phyloP scores from a whole-genome alignment of 2,888 invertebrate genomes.

The Dolichopus griseipennis region DNA sequence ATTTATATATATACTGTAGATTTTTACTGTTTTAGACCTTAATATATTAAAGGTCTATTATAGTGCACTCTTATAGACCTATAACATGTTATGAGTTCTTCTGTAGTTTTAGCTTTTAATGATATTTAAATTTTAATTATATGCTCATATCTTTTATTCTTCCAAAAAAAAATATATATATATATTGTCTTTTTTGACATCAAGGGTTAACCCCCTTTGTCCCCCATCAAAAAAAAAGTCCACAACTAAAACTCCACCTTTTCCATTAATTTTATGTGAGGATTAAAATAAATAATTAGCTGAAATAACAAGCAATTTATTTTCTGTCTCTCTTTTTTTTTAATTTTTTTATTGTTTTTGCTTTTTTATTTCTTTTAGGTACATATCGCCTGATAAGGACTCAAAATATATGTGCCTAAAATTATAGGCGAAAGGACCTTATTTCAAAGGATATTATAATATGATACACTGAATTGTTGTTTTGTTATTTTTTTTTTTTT shows the following conservation, averaged over 20 bases:
- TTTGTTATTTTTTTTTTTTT: too few species aligned
- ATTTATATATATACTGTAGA: too few species aligned
- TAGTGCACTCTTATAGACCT: too few species aligned
- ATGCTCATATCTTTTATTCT: not conserved
- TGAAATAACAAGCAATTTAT: not conserved
- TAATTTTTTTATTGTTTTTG: not conserved
- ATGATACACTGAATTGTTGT: too few species aligned
- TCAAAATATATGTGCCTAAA: not conserved
- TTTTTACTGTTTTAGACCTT: too few species aligned
- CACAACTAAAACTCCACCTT: not conserved
- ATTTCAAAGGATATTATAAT: not conserved
- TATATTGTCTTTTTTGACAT: not conserved
- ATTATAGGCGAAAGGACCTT: not conserved
- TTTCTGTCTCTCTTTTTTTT: not conserved
- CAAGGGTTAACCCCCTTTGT: not conserved
- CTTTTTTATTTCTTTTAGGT: not conserved
- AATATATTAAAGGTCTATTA: too few species aligned
- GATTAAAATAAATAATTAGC: conserved; percentile 4
- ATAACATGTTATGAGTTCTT: too few species aligned
- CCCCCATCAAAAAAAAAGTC: too few species aligned
- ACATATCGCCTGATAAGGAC: not conserved
- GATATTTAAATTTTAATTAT: too few species aligned
- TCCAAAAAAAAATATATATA: too few species aligned
- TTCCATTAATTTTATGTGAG: not conserved
- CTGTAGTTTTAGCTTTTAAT: too few species aligned